Base-by-base conservation (phyloP, 2,888 invertebrate species). In the Anarsia innoxiella region DNA sequence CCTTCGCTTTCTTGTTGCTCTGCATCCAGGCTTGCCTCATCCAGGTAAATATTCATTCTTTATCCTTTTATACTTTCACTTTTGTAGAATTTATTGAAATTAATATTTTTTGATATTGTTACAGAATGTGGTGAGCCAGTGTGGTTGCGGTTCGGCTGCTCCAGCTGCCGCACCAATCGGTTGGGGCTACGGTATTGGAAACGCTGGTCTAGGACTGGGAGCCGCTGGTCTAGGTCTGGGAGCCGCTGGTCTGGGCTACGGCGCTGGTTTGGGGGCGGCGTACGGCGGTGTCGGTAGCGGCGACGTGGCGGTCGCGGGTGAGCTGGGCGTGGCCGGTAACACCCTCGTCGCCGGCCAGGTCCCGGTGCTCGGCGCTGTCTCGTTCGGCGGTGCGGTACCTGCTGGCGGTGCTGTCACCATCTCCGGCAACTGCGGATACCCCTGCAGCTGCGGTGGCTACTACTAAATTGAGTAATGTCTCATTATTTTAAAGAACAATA, bases 21-120 rank as follows among this genome's bases (percentile, higher is more conserved):
- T 63, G 61, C 53, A 36, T 56, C 44, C 66, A 67, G 50, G 65
- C 60, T 48, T 65, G 61, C 51, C 53, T 66, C 45, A 45, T 66
- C 35, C 59, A 59, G 53, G 60, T 65, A 44, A 46, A 29, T 19
- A 19, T 19, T 5, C 19, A 5, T 19, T n/a, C n/a, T n/a, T n/a
- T n/a, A n/a, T n/a, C n/a, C n/a, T n/a, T n/a, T n/a, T n/a, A n/a
- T n/a, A n/a, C n/a, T n/a, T n/a, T n/a, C n/a, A n/a, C 19, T 19
- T 19, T 19, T 19, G 19, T 19, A 8, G 19, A 5, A 8, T 8
- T 19, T 19, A 19, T 8, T 19, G 19, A n/a, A n/a, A n/a, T n/a
- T 11, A 12, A 23, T 1, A 13, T 5, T 28, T 36, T 29, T 1
- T 2, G 9, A 15, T 9, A 11, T 14, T 2, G 6, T 32, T 23